Base-by-base conservation (phyloP, 2,113 vertebrate genomes). In the Oncorhynchus nerka region DNA sequence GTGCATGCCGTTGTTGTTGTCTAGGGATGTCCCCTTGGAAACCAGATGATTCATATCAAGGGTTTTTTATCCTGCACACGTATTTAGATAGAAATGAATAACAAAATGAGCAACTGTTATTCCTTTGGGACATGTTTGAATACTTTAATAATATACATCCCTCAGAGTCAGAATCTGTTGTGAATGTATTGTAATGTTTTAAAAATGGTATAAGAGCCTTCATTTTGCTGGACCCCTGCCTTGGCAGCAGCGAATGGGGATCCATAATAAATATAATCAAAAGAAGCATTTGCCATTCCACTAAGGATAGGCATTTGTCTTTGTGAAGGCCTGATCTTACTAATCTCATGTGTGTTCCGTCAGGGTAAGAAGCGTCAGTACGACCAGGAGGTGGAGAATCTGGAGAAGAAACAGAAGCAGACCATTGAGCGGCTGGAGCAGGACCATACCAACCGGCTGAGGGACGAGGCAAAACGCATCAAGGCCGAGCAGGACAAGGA, bases 361-460 rank as follows among this genome's bases (percentile, higher is more conserved):
- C 81, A 94, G 98, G 91, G 87, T 81, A 99, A 99, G 85, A 99
- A 98, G 84, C 94, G 97, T 3, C 97, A 99, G 2, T 99, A 97
- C 74, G 98, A 99, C 85, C 95, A 95, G 74, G 97, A 99, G 78
- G 97, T 99, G 79, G 98, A 99, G 89, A 99, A 97, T 82, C 92
- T 99, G 66, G 97, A 99, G 74, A 96, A 96, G 81, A 98, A 99
- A 89, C 98, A 99, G 93, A 99, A 99, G 76, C 98, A 99, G 91
- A 99, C 96, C 20, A 99, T 99, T 13, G 98, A 99, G 90, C 95
- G 97, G 1, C 91, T 99, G 85, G 98, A 99, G 80, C 96, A 98
- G 89, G 98, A 99, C 12, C 98, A 99, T 86, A 99, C 98, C 30
- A 97, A 93, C 79, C 97, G 96, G 4, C 89, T 99, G 39, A 84